These are phyloP conservation scores for Sorex araneus DNA, from an alignment of 2,113 vertebrate genomes.

Conservation along the genomic window DNA sequence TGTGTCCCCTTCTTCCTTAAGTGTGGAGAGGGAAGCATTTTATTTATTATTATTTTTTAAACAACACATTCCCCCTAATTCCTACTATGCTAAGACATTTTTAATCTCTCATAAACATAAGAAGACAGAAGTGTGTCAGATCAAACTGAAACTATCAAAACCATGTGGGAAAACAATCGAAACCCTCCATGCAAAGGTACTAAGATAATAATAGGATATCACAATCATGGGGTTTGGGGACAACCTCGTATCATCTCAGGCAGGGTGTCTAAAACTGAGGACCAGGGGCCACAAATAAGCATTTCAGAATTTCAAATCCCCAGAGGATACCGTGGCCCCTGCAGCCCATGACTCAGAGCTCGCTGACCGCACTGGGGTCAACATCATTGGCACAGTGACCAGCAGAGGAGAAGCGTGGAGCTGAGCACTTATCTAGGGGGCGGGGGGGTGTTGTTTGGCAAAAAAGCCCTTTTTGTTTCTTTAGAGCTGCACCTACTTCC, in stretches of 20 bases:
- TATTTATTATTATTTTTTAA: not conserved
- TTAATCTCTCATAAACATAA: not conserved
- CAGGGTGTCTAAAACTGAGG: not conserved
- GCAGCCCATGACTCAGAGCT: conserved; percentile 47
- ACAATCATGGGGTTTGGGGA: not conserved
- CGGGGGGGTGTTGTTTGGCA: conserved; percentile 74
- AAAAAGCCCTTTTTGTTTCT: conserved; percentile 75
- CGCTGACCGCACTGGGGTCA: not conserved
- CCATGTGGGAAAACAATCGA: not conserved
- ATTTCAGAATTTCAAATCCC: conserved; percentile 18
- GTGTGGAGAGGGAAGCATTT: too few relatives aligned
- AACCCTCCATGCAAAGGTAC: not conserved
- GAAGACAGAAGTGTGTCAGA: not conserved
- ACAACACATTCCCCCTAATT: not conserved
- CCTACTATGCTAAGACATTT: not conserved
- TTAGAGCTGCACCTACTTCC: conserved; percentile 82
- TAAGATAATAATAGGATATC: not conserved
- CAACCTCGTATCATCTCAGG: not conserved
- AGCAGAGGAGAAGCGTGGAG: not conserved
- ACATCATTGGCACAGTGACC: not conserved
- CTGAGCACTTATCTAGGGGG: not conserved
- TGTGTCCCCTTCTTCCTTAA: not conserved
- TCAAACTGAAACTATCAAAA: conserved; percentile 54
- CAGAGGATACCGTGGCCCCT: not conserved
- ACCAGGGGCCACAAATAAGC: conserved; percentile 32